Percentiles rank a stretch among this genome's conserved stretches.
Evolutionary conservation across 2,113 vertebrate species (phyloP).

Genomic region (Chaetura pelagica): DNA sequence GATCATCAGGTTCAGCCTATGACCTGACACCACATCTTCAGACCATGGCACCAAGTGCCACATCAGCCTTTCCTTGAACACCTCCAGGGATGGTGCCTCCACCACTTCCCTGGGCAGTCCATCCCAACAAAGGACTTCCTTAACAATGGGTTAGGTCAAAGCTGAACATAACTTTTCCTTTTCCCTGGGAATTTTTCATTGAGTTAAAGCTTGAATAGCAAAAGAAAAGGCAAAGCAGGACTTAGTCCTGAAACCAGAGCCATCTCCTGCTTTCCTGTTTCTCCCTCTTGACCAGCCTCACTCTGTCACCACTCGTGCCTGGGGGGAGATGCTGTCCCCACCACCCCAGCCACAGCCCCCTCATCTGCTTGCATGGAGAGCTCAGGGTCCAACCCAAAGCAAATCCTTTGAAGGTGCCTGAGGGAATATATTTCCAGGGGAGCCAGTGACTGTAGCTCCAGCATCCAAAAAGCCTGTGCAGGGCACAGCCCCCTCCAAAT

Average conservation of each 20-base stretch:
- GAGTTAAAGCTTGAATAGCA: background rate
- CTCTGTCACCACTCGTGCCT: accelerated
- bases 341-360: accelerated
- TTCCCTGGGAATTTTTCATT: background rate
- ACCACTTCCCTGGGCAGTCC: too few relatives aligned
- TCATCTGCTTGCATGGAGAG: background rate
- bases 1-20: too few relatives aligned
- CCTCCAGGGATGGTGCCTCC: too few relatives aligned
- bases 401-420: background rate
- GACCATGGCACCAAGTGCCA: too few relatives aligned
- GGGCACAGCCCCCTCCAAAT: background rate
- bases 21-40: too few relatives aligned
- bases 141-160: background rate
- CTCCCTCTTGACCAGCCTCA: background rate
- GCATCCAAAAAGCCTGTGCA: accelerated
- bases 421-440: accelerated
- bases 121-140: too few relatives aligned
- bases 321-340: background rate
- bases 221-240: background rate
- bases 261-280: background rate
- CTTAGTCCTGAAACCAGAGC: background rate
- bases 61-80: too few relatives aligned
- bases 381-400: background rate
- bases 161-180: background rate
- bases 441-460: accelerated